Evolutionary conservation across 2,113 vertebrate genomes (phyloP).

Genomic region (Danio rerio): DNA sequence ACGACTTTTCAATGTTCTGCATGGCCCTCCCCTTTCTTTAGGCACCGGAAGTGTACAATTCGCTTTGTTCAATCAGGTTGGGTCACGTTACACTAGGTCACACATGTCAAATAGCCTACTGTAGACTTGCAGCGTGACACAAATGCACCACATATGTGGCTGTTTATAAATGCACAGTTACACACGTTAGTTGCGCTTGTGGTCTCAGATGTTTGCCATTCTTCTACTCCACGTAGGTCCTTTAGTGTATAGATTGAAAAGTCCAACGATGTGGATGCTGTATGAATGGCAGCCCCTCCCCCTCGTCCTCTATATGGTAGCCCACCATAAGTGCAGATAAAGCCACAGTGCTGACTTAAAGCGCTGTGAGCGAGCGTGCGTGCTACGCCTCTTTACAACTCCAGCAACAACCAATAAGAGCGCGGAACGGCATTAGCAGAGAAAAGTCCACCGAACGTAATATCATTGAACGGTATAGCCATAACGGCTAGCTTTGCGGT

Average conservation of each 20-base stretch:
- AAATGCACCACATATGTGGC: too few species aligned
- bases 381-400: constrained; percentile 73
- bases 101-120: not conserved
- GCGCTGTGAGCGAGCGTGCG: constrained; percentile 61
- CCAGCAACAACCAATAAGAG: constrained; percentile 73
- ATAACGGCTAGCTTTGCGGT: constrained; percentile 61
- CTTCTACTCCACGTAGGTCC: not conserved
- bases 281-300: constrained; percentile 71
- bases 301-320: constrained; percentile 60
- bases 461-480: constrained; percentile 71
- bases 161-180: not conserved
- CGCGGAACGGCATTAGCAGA: constrained; percentile 53
- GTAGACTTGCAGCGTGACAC: not conserved
- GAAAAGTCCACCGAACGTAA: constrained; percentile 73
- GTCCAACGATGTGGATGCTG: constrained; percentile 55
- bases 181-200: not conserved
- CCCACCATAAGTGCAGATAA: constrained; percentile 63
- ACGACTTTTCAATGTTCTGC: constrained; percentile 29
- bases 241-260: not conserved
- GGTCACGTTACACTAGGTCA: constrained; percentile 11
- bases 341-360: constrained; percentile 55
- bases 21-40: constrained; percentile 45
- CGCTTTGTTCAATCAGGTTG: constrained; percentile 31
- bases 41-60: constrained; percentile 34
- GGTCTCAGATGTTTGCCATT: not conserved